Base-by-base conservation (phyloP, 1,140 invertebrate species). In the Temnothorax curvispinosus region DNA sequence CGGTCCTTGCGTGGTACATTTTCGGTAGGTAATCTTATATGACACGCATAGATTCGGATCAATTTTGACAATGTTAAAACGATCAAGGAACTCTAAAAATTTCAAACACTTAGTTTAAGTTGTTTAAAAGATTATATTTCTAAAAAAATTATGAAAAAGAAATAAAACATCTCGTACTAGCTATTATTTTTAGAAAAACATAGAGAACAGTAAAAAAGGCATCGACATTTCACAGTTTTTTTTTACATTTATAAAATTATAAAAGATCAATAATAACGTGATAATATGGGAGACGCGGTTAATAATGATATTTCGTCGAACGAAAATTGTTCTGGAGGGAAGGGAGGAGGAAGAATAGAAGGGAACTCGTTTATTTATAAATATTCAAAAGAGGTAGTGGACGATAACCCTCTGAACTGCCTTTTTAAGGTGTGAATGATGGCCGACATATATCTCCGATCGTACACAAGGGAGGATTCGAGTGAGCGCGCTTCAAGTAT, bases 391-490 rank as follows among this genome's bases (percentile, higher is more conserved):
- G 18, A 56, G 8, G 13, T 1, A 56, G 2, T 9, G 52, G 47
- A n/a, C 38, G 18, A 44, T 35, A 50, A 38, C 18, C 60, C 13
- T 50, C 5, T 6, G 50, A 54, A 67, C 15, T 15, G 15, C 21
- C 27, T 44, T 74, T 82, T 82, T 74, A 74, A 47, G 38, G 35
- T 7, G 11, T 47, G 67, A 74, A 58, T 50, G 41, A 58, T 74
- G 27, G 6, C 52, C 47, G 8, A 44, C 18, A 82, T 82, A 72
- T 72, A 58, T 82, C 38, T 72, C 6, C 80, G 67, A 82, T 72
- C 54, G 52, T 65, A 21, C 78, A 47, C 27, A 38, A 18, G 52
- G 11, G n/a, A 78, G 27, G 6, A 72, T 58, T 80, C 27, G 7
- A 50, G 35, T 50, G 47, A 50, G 32, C 3, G 35, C 32, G 27